Conservation (phyloP, 2,888 invertebrate genomes). For the Synanthedon andrenaeformis region DNA sequence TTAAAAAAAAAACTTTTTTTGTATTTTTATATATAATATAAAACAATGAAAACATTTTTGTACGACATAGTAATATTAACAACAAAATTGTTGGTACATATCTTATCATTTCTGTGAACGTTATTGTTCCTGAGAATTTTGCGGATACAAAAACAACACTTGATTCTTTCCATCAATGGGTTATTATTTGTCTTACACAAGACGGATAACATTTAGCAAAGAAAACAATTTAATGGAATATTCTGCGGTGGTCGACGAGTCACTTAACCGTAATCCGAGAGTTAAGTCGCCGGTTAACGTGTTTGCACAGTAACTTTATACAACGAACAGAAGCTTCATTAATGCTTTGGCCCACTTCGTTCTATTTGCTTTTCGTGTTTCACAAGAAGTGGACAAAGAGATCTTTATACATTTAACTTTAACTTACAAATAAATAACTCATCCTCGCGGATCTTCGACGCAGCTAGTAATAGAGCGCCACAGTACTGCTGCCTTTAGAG, state of each 20-base stretch:
- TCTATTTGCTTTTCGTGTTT: background rate
- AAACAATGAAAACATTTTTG: too few species aligned
- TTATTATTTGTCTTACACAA: constrained; percentile 25
- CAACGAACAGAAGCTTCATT: constrained; percentile 45
- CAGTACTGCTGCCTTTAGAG: too few species aligned
- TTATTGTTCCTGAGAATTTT: too few species aligned
- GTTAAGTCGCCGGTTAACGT: constrained; percentile 49
- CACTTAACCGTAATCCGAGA: constrained; percentile 62
- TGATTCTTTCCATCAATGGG: background rate
- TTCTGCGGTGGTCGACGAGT: constrained; percentile 55
- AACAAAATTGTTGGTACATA: too few species aligned
- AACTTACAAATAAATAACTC: too few species aligned
- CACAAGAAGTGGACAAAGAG: background rate
- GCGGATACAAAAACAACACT: too few species aligned
- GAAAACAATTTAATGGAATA: constrained; percentile 64
- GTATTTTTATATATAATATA: too few species aligned
- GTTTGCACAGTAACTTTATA: constrained; percentile 56
- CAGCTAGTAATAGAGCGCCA: too few species aligned
- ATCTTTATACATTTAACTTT: background rate
- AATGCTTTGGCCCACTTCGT: constrained; percentile 35
- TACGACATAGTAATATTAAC: too few species aligned
- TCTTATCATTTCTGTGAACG: too few species aligned
- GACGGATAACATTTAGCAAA: constrained; percentile 44
- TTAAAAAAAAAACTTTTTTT: too few species aligned
- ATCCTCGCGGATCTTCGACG: too few species aligned